Base-by-base conservation (phyloP, 2,113 vertebrate genomes). In the Hemibates koningsi region DNA sequence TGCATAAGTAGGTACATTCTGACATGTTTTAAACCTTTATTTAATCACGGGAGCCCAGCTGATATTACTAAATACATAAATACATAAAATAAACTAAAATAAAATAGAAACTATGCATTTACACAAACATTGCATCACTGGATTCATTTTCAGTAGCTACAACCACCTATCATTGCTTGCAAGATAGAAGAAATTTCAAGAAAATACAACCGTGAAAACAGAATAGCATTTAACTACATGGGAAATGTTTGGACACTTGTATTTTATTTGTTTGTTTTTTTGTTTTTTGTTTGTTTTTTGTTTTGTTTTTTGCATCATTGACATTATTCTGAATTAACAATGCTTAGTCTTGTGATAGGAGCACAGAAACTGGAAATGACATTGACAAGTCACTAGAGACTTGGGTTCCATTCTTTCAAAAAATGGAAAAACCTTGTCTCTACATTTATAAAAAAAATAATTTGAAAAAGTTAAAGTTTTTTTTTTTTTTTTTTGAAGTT, bases 401-500 rank as follows among this genome's bases (percentile, higher is more conserved):
- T 24, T 71, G n/a, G 7, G 38, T 9, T 71, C 38, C 66, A 43
- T 43, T 14, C 38, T 3, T 71, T 71, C n/a, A 16, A 24, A 71
- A 43, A 43, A 0, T 24, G n/a, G 12, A 14, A 43, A 71, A 71
- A 9, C 4, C 3, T 68, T 14, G 34, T 68, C 34, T 21, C 63
- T 68, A 68, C 7, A 38, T 66, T 68, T 68, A 13, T 68, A 29
- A 34, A 61, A 66, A n/a, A 7, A 38, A 38, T 5, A n/a, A n/a
- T 21, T n/a, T 13, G 6, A 68, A 68, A 38, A 5, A 8, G 0
- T 68, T n/a, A 21, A n/a, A 38, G 36, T 13, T 57, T 1, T 17
- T 1, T 2, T 1, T 14, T 56, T 16, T 56, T 59, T 59, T 16
- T 0, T 21, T 21, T 21, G 21, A 17, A 59, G 14, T 0, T 17